A percentile compares a stretch with the other conserved stretches of the same genome.
These are phyloP conservation scores for Limnephilus marmoratus DNA, from an alignment of 2,888 invertebrate genomes.

Conservation along the genomic window DNA sequence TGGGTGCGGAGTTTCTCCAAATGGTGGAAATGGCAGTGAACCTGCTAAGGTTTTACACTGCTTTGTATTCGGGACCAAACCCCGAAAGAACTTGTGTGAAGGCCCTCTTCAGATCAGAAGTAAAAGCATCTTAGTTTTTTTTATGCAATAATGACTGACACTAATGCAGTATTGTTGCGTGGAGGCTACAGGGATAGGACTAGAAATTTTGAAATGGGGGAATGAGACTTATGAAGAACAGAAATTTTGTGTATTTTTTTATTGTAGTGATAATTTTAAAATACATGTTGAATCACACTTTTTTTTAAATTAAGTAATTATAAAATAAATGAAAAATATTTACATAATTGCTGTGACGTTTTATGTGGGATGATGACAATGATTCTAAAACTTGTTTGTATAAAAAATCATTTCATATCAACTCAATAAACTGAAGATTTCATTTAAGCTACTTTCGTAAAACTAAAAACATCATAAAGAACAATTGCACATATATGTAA, in stretches of 20 bases:
- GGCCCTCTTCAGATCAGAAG: neutral
- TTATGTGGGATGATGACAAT: conserved; percentile 9
- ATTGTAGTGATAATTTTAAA: conserved; percentile 63
- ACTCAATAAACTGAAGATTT: conserved; percentile 50
- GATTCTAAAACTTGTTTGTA: conserved; percentile 24
- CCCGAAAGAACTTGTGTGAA: no score
- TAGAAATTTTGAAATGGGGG: neutral
- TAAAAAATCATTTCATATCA: conserved; percentile 53
- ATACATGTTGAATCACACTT: conserved; percentile 64
- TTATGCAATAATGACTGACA: neutral
- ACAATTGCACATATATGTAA: conserved; percentile 49
- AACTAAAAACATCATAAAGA: conserved; percentile 49
- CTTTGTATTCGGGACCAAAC: no score
- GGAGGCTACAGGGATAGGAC: neutral
- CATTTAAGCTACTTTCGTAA: conserved; percentile 50
- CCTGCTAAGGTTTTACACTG: no score
- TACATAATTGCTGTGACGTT: conserved; percentile 53
- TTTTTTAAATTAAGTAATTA: conserved; percentile 54
- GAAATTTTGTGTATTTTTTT: conserved; percentile 48
- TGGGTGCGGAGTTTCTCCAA: no score
- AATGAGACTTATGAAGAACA: neutral
- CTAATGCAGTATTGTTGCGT: neutral
- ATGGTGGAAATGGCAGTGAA: no score
- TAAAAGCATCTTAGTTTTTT: neutral
- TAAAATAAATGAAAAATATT: conserved; percentile 58